Evolutionary conservation across 2,797 vertebrate genomes (phyloP).

Genomic region (Cyclura pinguis): DNA sequence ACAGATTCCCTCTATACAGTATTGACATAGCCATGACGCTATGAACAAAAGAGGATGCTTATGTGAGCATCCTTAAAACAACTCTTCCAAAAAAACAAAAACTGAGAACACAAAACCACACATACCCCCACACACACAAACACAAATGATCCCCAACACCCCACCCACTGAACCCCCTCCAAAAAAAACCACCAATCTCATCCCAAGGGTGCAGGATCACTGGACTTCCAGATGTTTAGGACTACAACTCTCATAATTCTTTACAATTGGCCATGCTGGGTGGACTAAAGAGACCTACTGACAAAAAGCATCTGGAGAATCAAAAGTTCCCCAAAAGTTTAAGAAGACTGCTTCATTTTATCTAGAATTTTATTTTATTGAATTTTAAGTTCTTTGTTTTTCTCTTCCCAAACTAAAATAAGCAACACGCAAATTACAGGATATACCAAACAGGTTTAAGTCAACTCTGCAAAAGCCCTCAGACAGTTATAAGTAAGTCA

Average conservation of each 20-base stretch:
- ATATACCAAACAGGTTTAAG: background rate
- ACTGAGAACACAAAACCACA: constrained; percentile 3
- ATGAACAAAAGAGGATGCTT: constrained; percentile 40
- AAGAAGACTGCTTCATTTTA: background rate
- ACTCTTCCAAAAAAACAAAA: constrained; percentile 35
- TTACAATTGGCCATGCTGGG: background rate
- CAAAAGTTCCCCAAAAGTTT: background rate
- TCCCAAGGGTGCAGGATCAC: no score
- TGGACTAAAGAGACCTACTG: background rate
- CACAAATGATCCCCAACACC: background rate
- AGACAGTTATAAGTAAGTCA: background rate
- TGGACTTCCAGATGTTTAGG: background rate
- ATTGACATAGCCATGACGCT: constrained; percentile 35
- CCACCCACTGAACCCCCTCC: background rate
- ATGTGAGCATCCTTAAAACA: constrained; percentile 41
- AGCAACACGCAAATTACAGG: background rate
- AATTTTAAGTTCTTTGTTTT: background rate
- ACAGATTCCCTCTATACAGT: constrained; percentile 48
- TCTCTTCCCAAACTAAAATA: background rate
- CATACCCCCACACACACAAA: background rate
- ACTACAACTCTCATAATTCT: background rate
- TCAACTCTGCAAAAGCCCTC: background rate
- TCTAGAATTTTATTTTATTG: background rate
- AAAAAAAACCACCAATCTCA: background rate
- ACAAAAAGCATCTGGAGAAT: background rate